These are phyloP conservation scores for Meteorus sp. DNA, from an alignment of 1,140 invertebrate genomes.

Conservation along the genomic window DNA sequence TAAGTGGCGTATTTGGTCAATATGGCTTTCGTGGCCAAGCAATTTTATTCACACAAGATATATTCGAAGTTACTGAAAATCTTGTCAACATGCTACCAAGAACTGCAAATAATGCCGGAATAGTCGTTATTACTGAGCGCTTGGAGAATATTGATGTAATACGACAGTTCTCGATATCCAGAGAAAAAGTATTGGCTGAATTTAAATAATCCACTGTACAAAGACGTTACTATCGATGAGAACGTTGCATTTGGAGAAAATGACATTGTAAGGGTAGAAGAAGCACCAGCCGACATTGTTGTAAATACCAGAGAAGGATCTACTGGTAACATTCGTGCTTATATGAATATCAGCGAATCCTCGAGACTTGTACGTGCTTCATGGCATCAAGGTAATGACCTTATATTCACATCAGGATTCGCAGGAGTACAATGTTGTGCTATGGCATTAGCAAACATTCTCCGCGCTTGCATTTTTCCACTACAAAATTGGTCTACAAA, in stretches of 20 bases:
- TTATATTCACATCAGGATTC: not conserved
- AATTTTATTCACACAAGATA: constrained; percentile 41
- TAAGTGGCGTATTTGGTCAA: constrained; percentile 36
- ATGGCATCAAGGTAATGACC: constrained; percentile 35
- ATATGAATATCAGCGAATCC: constrained; percentile 24
- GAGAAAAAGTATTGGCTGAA: constrained; percentile 22
- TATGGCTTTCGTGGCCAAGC: constrained; percentile 37
- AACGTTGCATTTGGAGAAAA: too few species aligned
- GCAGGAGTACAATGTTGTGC: constrained; percentile 1
- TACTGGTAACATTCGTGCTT: not conserved
- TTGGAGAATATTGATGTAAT: constrained; percentile 41
- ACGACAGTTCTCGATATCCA: constrained; percentile 25
- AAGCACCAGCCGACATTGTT: too few species aligned
- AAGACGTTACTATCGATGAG: constrained; percentile 27
- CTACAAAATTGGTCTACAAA: not conserved
- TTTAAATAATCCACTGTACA: constrained; percentile 30
- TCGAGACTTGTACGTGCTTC: constrained; percentile 39
- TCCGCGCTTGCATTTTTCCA: not conserved
- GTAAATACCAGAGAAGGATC: too few species aligned
- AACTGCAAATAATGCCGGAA: constrained; percentile 29
- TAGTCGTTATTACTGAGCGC: constrained; percentile 35
- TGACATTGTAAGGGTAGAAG: too few species aligned
- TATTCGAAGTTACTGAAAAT: constrained; percentile 40
- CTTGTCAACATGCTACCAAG: constrained; percentile 27
- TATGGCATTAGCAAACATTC: not conserved